Base-by-base conservation (phyloP, 2,888 invertebrate species). In the Fragum sueziense region DNA sequence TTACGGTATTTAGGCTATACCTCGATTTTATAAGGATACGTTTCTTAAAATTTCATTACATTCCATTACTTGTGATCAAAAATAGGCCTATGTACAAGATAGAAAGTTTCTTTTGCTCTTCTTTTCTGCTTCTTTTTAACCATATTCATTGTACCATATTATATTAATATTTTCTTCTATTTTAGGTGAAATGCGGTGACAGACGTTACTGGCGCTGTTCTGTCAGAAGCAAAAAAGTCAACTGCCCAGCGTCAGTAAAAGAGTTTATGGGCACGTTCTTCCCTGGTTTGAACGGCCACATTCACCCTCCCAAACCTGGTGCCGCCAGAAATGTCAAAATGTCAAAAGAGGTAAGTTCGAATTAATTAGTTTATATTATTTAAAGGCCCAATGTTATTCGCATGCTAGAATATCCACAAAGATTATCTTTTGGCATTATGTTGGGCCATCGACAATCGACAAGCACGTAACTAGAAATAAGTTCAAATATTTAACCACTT, bases 141-240 rank as follows among this genome's bases (percentile, higher is more conserved):
- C 9, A 41, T 9, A 14, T 11, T 41, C n/a, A n/a, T 41, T 41
- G 41, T 41, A 41, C 9, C 41, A 41, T 41, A 41, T 17, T 41
- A 41, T 41, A 14, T 9, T n/a, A n/a, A n/a, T n/a, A n/a, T n/a
- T n/a, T n/a, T n/a, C n/a, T n/a, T n/a, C n/a, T n/a, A n/a, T 68
- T 68, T 14, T 6, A 57, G 70, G 74, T 78, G 4, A 68, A 71
- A n/a, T 2, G 2, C 0, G 72, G 59, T 14, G 68, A 77, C 11
- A n/a, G 76, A 47, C 71, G 25, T 11, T 74, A 73, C 34, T 74
- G 78, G 74, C 14, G 70, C 1, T 78, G 78, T 37, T 17, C 78
- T 0, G 47, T 74, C 4, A 7, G 73, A 29, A 78, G 27, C 57
- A 78, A 72, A 41, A 62, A 29, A 34, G 52, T 62, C 25, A 25